Percentiles rank a stretch among this genome's conserved stretches.
These are phyloP conservation scores for Pogonomyrmex californicus DNA, from an alignment of 1,140 invertebrate species.

Conservation along the genomic window DNA sequence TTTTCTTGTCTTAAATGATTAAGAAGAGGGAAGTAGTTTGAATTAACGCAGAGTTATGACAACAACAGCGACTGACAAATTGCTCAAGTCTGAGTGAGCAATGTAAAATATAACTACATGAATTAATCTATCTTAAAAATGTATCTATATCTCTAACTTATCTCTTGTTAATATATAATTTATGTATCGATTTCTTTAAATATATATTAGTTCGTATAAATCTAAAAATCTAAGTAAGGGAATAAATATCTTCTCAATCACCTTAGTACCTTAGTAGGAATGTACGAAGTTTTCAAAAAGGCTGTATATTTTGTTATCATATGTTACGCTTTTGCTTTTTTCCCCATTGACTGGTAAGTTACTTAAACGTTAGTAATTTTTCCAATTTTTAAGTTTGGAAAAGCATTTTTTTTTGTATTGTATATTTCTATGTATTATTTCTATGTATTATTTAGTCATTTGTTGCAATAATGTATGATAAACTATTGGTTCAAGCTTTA, in stretches of 20 bases:
- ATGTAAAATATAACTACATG: background rate
- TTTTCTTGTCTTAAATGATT: slow-evolving; percentile 4
- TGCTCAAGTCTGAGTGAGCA: background rate
- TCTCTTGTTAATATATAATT: too few relatives aligned
- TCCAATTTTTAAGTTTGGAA: slow-evolving; percentile 1
- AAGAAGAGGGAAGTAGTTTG: background rate
- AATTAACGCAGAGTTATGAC: background rate
- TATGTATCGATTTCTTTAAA: too few relatives aligned
- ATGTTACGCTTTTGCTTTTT: background rate
- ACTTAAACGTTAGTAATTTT: background rate
- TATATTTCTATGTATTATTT: background rate
- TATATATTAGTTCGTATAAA: too few relatives aligned
- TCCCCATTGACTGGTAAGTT: slow-evolving; percentile 1
- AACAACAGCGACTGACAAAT: background rate
- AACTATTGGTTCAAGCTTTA: background rate
- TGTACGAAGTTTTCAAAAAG: background rate
- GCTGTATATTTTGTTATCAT: background rate
- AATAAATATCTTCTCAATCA: too few relatives aligned
- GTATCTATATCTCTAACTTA: too few relatives aligned
- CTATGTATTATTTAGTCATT: background rate
- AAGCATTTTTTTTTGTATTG: background rate
- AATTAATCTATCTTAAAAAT: background rate
- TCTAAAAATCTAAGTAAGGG: too few relatives aligned
- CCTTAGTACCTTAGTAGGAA: too few relatives aligned
- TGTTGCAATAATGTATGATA: background rate